A percentile compares a stretch with the other conserved stretches of the same genome.
These are phyloP conservation scores for Sorex maritimensis DNA, from an alignment of 2,797 vertebrate species.

Conservation along the genomic window DNA sequence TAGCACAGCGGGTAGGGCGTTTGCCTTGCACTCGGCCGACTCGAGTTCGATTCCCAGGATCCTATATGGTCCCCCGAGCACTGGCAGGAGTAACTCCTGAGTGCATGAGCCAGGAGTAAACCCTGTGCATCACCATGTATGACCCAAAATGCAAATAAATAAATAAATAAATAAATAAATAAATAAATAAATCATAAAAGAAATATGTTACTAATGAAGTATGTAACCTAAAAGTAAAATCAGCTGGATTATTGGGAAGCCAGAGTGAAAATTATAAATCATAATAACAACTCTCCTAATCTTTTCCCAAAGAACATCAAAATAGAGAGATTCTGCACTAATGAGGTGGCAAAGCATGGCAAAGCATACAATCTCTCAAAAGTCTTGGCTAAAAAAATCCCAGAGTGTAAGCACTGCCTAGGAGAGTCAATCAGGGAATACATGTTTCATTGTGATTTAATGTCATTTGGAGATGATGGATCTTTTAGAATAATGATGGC, in stretches of 20 bases:
- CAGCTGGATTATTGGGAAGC: not conserved
- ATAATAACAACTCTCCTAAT: not conserved
- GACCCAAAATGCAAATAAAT: too few species aligned
- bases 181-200: slow-evolving; percentile 26
- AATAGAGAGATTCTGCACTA: not conserved
- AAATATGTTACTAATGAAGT: slow-evolving; percentile 17
- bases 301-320: not conserved
- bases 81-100: too few species aligned
- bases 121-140: too few species aligned
- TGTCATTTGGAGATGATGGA: not conserved
- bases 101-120: too few species aligned
- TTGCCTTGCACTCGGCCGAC: too few species aligned
- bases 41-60: too few species aligned
- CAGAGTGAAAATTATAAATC: slow-evolving; percentile 9
- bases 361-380: not conserved
- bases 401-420: slow-evolving; percentile 23
- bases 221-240: slow-evolving; percentile 40
- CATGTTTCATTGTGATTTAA: not conserved
- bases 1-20: too few species aligned
- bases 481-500: slow-evolving; percentile 3
- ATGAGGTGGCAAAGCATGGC: not conserved
- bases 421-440: slow-evolving; percentile 1
- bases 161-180: slow-evolving; percentile 10
- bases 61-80: too few species aligned
- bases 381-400: slow-evolving; percentile 2